Percentiles rank a stretch among this genome's conserved stretches.
Evolutionary conservation across 2,888 invertebrate species (phyloP).

Genomic region (Euproctis similis): DNA sequence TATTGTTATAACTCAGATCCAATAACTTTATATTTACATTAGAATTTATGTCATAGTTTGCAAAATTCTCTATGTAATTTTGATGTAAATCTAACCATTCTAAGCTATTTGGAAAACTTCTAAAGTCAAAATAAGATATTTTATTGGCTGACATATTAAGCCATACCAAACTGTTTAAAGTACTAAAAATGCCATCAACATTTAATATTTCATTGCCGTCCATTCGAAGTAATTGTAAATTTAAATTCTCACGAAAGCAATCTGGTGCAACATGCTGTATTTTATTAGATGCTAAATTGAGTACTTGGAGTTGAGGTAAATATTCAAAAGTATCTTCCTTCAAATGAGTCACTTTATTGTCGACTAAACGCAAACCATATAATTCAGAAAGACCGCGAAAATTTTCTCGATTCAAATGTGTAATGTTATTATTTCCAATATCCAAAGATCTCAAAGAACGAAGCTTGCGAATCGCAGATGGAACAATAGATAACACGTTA

Average conservation of each 20-base stretch:
- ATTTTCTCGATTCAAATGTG: conserved; percentile 80
- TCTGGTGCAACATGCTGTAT: conserved; percentile 83
- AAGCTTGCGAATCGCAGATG: conserved; percentile 80
- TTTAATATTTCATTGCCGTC: conserved; percentile 87
- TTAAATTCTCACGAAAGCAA: conserved; percentile 83
- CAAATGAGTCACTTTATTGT: conserved; percentile 85
- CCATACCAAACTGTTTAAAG: conserved; percentile 83
- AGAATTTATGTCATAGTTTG: conserved; percentile 71
- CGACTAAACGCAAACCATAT: conserved; percentile 84
- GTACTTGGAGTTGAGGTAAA: conserved; percentile 83
- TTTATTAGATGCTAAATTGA: conserved; percentile 87
- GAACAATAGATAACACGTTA: conserved; percentile 80
- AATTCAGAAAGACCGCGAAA: conserved; percentile 84
- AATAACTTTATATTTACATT: conserved; percentile 81
- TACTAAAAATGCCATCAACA: conserved; percentile 81
- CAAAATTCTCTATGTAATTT: conserved; percentile 81
- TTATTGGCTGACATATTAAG: conserved; percentile 87
- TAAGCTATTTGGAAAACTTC: conserved; percentile 82
- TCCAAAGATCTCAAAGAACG: conserved; percentile 83
- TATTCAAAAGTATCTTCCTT: conserved; percentile 84
- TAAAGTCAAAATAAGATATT: conserved; percentile 84
- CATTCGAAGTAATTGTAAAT: conserved; percentile 82
- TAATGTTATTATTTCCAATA: conserved; percentile 87
- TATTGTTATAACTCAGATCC: conserved; percentile 83
- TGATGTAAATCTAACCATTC: conserved; percentile 88